These are phyloP conservation scores for Lepidocyrtoides sp. DNA, from an alignment of 2,888 invertebrate species.

Conservation along the genomic window DNA sequence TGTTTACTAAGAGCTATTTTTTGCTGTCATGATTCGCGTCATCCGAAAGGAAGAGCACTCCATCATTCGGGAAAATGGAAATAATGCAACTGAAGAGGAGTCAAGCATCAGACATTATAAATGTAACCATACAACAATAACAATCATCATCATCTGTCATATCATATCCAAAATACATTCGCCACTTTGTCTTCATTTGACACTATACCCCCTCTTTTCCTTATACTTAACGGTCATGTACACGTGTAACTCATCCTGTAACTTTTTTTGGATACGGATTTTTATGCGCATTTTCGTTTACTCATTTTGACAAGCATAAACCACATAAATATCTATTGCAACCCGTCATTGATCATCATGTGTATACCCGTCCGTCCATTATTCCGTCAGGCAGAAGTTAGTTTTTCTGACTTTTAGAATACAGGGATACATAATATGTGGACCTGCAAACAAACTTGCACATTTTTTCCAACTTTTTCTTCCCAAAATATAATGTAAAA, in stretches of 20 bases:
- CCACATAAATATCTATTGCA: background rate
- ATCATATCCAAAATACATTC: constrained; percentile 27
- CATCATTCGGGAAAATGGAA: constrained; percentile 9
- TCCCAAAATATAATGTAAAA: background rate
- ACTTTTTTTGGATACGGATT: background rate
- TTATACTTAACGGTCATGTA: background rate
- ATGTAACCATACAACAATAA: background rate
- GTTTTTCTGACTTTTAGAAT: no score
- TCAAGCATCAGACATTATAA: constrained; percentile 1
- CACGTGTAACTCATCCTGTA: background rate
- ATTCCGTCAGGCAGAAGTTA: background rate
- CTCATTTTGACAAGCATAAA: constrained; percentile 6
- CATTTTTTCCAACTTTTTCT: background rate
- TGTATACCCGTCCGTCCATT: background rate
- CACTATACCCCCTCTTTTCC: background rate
- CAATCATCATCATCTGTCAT: constrained; percentile 33
- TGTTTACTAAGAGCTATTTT: background rate
- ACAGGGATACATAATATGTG: no score
- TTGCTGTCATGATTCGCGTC: constrained; percentile 12
- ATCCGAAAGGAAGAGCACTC: constrained; percentile 13
- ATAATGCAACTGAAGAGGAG: background rate
- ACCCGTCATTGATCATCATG: background rate
- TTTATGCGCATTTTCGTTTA: background rate
- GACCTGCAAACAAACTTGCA: no score
- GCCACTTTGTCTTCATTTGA: constrained; percentile 48